Conservation (phyloP, 2,797 vertebrate genomes). For the Psittacula derbiana region DNA sequence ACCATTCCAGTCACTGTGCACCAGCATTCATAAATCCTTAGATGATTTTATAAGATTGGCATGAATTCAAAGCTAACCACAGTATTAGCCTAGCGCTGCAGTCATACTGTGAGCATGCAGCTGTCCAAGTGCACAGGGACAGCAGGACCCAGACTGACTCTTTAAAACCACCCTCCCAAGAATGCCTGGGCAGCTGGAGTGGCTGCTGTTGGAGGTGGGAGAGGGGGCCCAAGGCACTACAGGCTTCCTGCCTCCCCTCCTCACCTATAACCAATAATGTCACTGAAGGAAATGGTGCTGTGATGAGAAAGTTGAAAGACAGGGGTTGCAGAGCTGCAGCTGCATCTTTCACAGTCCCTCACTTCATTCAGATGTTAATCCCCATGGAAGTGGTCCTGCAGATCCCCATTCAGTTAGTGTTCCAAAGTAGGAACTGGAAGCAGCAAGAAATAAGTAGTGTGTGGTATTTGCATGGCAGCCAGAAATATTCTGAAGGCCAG, state of each 20-base stretch:
- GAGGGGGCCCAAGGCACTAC: neutral
- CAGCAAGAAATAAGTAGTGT: neutral
- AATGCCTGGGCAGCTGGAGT: no score
- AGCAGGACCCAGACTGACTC: neutral
- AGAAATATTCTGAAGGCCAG: neutral
- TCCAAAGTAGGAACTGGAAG: neutral
- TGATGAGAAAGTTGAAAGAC: fast-evolving
- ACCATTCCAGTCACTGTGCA: neutral
- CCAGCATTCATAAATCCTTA: neutral
- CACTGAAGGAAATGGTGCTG: fast-evolving
- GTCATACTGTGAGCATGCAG: neutral
- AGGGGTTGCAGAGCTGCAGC: neutral
- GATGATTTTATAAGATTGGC: neutral
- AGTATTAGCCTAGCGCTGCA: neutral
- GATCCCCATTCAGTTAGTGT: fast-evolving
- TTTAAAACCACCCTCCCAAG: neutral
- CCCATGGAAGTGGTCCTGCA: neutral
- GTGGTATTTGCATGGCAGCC: neutral
- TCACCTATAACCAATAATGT: fast-evolving
- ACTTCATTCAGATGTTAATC: neutral
- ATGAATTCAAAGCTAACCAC: neutral
- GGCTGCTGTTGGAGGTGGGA: fast-evolving
- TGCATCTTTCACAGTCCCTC: neutral
- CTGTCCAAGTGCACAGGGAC: fast-evolving
- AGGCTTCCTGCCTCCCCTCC: neutral